These are phyloP conservation scores for Anas bahamensis DNA, from an alignment of 2,797 vertebrate genomes.

Conservation along the genomic window DNA sequence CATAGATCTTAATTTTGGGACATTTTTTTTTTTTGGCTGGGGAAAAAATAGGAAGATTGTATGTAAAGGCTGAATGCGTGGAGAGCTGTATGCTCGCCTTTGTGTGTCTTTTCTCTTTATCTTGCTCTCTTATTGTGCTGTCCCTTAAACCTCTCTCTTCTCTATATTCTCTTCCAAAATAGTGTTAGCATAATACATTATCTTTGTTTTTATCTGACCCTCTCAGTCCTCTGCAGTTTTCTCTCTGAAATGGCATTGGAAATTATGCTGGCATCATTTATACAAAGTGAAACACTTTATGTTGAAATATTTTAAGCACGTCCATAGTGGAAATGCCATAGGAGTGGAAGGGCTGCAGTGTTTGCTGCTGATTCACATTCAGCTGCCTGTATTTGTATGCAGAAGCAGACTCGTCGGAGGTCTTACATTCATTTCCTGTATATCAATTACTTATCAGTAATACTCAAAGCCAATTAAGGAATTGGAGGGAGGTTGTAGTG, in stretches of 20 bases:
- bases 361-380: slow-evolving; percentile 38
- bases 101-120: slow-evolving; percentile 2
- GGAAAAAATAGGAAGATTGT: slow-evolving; percentile 52
- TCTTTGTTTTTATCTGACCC: slow-evolving; percentile 9
- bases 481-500: not conserved
- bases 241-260: not conserved
- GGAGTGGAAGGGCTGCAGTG: slow-evolving; percentile 8
- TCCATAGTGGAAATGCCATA: slow-evolving; percentile 47
- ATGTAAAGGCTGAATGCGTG: not conserved
- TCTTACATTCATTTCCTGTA: slow-evolving; percentile 54
- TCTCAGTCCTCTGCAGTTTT: not conserved
- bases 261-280: not conserved
- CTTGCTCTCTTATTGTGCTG: slow-evolving; percentile 34
- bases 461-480: not conserved
- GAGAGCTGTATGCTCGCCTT: slow-evolving; percentile 3
- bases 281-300: not conserved
- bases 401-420: not conserved
- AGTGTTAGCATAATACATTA: not conserved
- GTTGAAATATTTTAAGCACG: slow-evolving; percentile 4
- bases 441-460: slow-evolving; percentile 51
- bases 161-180: not conserved
- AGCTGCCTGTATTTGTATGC: slow-evolving; percentile 46
- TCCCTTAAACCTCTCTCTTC: slow-evolving; percentile 7
- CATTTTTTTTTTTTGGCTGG: slow-evolving; percentile 40
- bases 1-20: not conserved